Percentiles rank a stretch among this genome's conserved stretches.
These are phyloP conservation scores for Barnardius zonarius DNA, from an alignment of 2,113 vertebrate genomes.

Conservation along the genomic window DNA sequence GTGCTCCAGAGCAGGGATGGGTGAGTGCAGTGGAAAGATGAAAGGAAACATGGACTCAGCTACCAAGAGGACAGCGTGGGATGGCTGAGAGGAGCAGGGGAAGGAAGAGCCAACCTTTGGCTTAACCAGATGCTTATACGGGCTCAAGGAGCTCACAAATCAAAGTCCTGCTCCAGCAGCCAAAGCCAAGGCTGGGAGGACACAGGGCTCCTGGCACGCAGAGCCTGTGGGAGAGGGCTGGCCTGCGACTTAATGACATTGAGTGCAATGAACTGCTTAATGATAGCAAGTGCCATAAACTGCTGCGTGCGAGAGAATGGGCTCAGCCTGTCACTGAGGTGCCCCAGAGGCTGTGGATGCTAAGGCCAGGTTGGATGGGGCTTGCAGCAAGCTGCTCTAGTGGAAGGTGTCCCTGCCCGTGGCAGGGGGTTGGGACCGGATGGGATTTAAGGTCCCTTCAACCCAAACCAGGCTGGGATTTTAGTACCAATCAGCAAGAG, in stretches of 20 bases:
- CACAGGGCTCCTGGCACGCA: rapidly evolving
- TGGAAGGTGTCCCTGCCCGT: not conserved
- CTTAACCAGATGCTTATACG: not conserved
- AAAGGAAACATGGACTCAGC: not conserved
- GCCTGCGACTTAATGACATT: rapidly evolving
- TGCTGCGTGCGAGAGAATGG: rapidly evolving
- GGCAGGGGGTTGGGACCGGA: not conserved
- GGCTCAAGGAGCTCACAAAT: not conserved
- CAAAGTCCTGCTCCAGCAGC: not conserved
- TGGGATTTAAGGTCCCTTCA: not conserved
- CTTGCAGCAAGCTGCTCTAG: not conserved
- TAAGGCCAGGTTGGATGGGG: not conserved
- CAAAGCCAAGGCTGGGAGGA: not conserved
- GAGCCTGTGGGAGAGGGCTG: not conserved
- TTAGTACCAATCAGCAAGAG: not conserved
- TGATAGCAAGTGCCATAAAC: not conserved
- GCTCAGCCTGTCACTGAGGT: not conserved
- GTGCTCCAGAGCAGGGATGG: not conserved
- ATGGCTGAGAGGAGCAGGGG: not conserved
- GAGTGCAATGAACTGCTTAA: not conserved
- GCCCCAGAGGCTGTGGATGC: not conserved
- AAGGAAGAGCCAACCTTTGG: not conserved
- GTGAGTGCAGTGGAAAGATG: not conserved
- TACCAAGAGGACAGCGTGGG: not conserved
- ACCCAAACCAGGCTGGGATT: not conserved